Evolutionary conservation across 2,888 invertebrate genomes (phyloP).

Genomic region (Opisthograptis luteolata): DNA sequence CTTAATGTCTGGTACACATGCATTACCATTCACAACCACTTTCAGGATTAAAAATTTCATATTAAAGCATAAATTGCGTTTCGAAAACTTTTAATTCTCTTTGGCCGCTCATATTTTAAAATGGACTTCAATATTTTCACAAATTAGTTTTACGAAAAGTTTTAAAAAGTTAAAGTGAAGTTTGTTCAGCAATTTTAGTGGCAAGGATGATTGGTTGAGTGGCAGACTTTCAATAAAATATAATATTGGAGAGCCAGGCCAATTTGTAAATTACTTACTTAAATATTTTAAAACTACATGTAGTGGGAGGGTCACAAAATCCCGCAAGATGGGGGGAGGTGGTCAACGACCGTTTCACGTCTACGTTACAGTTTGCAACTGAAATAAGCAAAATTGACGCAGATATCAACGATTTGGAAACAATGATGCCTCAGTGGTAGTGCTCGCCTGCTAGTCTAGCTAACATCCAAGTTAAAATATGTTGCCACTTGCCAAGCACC

Average conservation of each 20-base stretch:
- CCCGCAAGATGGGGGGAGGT: too few species aligned
- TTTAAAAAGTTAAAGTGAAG: conserved; percentile 25
- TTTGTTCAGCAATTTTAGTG: conserved; percentile 12
- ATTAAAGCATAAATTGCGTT: conserved; percentile 19
- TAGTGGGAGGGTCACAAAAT: too few species aligned
- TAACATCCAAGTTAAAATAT: too few species aligned
- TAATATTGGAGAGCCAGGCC: conserved; percentile 1
- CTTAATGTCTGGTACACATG: not conserved
- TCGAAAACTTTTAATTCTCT: conserved; percentile 28
- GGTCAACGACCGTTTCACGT: too few species aligned
- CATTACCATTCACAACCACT: conserved; percentile 14
- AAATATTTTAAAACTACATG: too few species aligned
- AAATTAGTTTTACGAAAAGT: conserved; percentile 34
- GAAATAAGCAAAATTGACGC: not conserved
- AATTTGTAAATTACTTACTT: not conserved
- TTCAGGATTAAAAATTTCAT: conserved; percentile 16
- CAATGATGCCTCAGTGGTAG: too few species aligned
- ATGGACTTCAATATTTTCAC: conserved; percentile 32
- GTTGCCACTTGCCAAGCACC: too few species aligned
- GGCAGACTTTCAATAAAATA: conserved; percentile 1
- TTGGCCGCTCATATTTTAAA: conserved; percentile 28
- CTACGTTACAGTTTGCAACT: too few species aligned
- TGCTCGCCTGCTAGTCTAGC: too few species aligned
- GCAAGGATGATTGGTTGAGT: conserved; percentile 7
- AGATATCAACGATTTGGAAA: too few species aligned